Evolutionary conservation across 2,888 invertebrate genomes (phyloP).

Genomic region (Macrophya alboannulata): DNA sequence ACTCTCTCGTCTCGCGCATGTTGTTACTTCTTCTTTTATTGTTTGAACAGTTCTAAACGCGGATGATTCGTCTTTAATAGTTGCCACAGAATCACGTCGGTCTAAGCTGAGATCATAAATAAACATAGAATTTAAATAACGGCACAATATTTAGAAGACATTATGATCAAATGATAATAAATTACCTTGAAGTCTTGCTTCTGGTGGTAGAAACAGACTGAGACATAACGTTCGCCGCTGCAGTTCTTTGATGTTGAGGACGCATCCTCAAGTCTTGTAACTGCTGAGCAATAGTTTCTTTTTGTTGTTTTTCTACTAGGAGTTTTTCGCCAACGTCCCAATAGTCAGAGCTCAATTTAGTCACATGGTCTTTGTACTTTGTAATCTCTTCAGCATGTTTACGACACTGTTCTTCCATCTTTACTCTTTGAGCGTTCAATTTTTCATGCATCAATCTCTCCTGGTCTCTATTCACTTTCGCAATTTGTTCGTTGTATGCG

Average conservation of each 20-base stretch:
- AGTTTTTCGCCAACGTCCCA: slow-evolving; percentile 85
- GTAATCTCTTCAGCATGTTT: slow-evolving; percentile 76
- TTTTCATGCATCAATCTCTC: slow-evolving; percentile 81
- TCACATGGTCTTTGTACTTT: slow-evolving; percentile 82
- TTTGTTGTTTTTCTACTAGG: slow-evolving; percentile 83
- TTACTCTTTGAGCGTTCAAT: slow-evolving; percentile 76
- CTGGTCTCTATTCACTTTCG: slow-evolving; percentile 81
- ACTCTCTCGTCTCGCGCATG: slow-evolving; percentile 71
- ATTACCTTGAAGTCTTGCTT: slow-evolving; percentile 67
- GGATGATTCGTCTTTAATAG: slow-evolving; percentile 8
- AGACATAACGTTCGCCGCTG: slow-evolving; percentile 56
- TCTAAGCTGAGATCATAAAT: slow-evolving; percentile 67
- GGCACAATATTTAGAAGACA: not conserved
- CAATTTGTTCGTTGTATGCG: slow-evolving; percentile 85
- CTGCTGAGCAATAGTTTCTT: slow-evolving; percentile 81
- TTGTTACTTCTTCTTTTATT: slow-evolving; percentile 70
- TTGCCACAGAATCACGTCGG: slow-evolving; percentile 64
- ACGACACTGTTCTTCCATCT: slow-evolving; percentile 74
- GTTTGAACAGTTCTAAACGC: slow-evolving; percentile 64
- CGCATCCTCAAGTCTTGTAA: slow-evolving; percentile 66
- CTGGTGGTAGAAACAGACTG: slow-evolving; percentile 44
- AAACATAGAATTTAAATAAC: not conserved
- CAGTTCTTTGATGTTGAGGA: slow-evolving; percentile 57
- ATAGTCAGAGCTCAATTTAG: slow-evolving; percentile 82
- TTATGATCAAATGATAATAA: not conserved